Conservation (phyloP, 2,888 invertebrate species). For the Cartodere bifasciata region DNA sequence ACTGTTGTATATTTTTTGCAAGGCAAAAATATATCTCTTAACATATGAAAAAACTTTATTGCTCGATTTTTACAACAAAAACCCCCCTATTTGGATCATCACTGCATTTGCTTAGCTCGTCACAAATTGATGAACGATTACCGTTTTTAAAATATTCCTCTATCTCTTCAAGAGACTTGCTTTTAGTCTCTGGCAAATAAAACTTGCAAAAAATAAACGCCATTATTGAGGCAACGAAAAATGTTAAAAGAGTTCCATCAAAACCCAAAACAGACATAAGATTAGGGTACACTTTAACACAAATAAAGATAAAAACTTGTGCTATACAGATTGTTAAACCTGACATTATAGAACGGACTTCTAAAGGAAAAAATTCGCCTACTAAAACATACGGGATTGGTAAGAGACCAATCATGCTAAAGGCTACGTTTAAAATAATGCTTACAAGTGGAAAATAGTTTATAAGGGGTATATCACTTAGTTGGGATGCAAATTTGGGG, state of each 20-base stretch:
- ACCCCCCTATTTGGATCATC: too few species aligned
- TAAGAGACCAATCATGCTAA: slow-evolving; percentile 61
- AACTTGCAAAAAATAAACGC: slow-evolving; percentile 48
- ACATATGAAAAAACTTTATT: too few species aligned
- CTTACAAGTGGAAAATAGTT: slow-evolving; percentile 43
- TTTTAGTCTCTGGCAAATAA: slow-evolving; percentile 57
- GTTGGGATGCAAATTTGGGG: slow-evolving; percentile 29
- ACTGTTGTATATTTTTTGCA: too few species aligned
- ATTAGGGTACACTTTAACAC: slow-evolving; percentile 57
- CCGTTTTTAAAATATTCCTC: too few species aligned
- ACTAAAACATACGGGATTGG: slow-evolving; percentile 67
- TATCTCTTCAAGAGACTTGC: slow-evolving; percentile 53
- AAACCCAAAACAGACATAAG: slow-evolving; percentile 43
- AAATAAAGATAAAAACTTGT: slow-evolving; percentile 55
- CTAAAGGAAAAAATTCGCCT: slow-evolving; percentile 56
- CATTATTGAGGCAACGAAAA: slow-evolving; percentile 44
- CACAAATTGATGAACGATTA: too few species aligned
- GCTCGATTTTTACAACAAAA: too few species aligned
- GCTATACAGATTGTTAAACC: slow-evolving; percentile 58
- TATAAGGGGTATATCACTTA: slow-evolving; percentile 21
- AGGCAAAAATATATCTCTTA: too few species aligned
- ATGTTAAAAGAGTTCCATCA: slow-evolving; percentile 51
- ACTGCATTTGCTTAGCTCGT: too few species aligned
- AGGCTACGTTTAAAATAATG: slow-evolving; percentile 53
- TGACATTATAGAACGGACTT: slow-evolving; percentile 54